These are phyloP conservation scores for Zeuzera pyrina DNA, from an alignment of 2,888 invertebrate species.

Conservation along the genomic window DNA sequence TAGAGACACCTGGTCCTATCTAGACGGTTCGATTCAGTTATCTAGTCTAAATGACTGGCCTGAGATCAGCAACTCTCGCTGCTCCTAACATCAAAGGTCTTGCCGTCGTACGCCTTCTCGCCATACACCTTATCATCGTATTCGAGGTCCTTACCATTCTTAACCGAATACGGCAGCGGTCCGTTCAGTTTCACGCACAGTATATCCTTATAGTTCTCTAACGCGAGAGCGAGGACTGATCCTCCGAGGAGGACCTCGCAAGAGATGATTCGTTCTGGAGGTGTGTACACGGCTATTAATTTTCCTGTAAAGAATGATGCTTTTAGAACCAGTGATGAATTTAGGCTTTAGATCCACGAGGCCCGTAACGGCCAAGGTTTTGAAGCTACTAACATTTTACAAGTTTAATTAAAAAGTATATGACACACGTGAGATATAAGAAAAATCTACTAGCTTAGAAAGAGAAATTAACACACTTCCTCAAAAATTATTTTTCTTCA, in stretches of 20 bases:
- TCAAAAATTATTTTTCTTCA: too few relatives aligned
- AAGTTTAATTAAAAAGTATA: too few relatives aligned
- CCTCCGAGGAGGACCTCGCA: conserved; percentile 86
- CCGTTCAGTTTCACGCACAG: conserved; percentile 76
- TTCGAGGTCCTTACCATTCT: conserved; percentile 53
- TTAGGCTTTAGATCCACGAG: too few relatives aligned
- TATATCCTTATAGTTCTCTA: conserved; percentile 77
- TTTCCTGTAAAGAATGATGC: conserved; percentile 82
- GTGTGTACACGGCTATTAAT: conserved; percentile 84
- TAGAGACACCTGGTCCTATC: too few relatives aligned
- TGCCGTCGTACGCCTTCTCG: conserved; percentile 35
- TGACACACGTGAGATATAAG: too few relatives aligned
- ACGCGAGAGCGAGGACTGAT: conserved; percentile 77
- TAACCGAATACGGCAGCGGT: conserved; percentile 43
- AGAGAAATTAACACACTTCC: too few relatives aligned
- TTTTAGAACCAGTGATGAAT: too few relatives aligned
- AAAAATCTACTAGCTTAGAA: too few relatives aligned
- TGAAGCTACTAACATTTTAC: too few relatives aligned
- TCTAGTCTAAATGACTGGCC: too few relatives aligned
- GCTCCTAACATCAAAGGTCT: conserved; percentile 69
- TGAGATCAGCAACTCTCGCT: conserved; percentile 49
- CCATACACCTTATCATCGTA: conserved; percentile 69
- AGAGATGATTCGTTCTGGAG: conserved; percentile 80
- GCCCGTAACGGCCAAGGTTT: too few relatives aligned
- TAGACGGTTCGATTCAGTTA: too few relatives aligned